Percentiles rank a stretch among this genome's conserved stretches.
Evolutionary conservation across 2,888 invertebrate genomes (phyloP).

Genomic region (Caenorhabditis imperialis): DNA sequence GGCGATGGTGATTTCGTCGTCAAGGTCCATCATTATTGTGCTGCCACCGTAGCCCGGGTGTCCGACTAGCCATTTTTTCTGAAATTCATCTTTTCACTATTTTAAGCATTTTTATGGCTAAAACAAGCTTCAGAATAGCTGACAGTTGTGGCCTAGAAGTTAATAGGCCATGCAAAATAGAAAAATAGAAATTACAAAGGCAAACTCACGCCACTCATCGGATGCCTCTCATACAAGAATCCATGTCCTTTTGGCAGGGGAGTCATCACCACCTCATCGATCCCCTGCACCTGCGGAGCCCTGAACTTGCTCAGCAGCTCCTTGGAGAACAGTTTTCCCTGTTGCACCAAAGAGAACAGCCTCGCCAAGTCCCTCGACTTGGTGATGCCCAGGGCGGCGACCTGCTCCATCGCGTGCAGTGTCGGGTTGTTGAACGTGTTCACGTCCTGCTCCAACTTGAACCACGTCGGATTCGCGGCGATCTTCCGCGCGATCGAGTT

Average conservation of each 20-base stretch:
- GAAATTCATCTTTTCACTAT: no score
- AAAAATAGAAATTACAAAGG: no score
- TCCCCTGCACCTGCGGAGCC: conserved; percentile 68
- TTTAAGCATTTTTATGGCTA: no score
- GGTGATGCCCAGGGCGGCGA: conserved; percentile 70
- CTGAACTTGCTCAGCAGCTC: conserved; percentile 67
- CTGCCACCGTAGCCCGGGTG: conserved; percentile 76
- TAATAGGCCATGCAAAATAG: no score
- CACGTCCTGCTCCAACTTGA: conserved; percentile 71
- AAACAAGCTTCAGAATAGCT: no score
- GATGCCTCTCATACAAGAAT: conserved; percentile 76
- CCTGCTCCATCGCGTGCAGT: conserved; percentile 74
- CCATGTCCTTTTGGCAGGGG: conserved; percentile 75
- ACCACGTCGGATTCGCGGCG: conserved; percentile 73
- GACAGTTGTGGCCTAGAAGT: no score
- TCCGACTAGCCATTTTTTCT: conserved; percentile 74
- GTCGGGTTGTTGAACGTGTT: conserved; percentile 77
- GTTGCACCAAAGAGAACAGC: conserved; percentile 72
- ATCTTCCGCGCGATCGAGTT: conserved; percentile 69
- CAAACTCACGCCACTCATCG: conserved; percentile 63
- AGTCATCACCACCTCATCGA: conserved; percentile 70
- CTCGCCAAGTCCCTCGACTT: conserved; percentile 74
- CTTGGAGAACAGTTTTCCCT: conserved; percentile 70
- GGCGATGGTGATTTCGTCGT: conserved; percentile 74
- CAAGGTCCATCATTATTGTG: conserved; percentile 76